These are phyloP conservation scores for Phasia obesa DNA, from an alignment of 2,888 invertebrate genomes.

Conservation along the genomic window DNA sequence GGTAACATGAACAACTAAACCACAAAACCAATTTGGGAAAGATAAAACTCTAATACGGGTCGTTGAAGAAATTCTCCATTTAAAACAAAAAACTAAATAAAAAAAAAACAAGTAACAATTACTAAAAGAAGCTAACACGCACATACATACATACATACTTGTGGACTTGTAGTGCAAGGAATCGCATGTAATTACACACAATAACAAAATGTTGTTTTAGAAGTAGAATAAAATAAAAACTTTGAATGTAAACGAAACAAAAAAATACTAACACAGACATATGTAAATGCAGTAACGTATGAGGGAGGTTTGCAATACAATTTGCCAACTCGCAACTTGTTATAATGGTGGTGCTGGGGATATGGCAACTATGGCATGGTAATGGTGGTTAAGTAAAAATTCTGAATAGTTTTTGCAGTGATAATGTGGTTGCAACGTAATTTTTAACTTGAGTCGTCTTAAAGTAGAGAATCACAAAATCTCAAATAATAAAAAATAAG, in stretches of 20 bases:
- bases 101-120: constrained; percentile 28
- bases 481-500: too few relatives aligned
- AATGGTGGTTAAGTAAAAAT: constrained; percentile 40
- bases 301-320: constrained; percentile 47
- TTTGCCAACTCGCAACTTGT: constrained; percentile 29
- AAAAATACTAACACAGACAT: background rate
- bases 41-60: constrained; percentile 72
- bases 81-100: background rate
- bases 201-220: constrained; percentile 13
- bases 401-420: constrained; percentile 31
- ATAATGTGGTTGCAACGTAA: constrained; percentile 67
- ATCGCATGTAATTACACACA: constrained; percentile 37
- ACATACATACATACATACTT: constrained; percentile 8
- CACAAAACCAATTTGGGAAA: constrained; percentile 65
- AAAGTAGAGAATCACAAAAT: constrained; percentile 72
- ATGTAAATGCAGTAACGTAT: background rate
- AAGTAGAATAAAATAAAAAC: constrained; percentile 57
- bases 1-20: constrained; percentile 34
- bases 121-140: constrained; percentile 50
- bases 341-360: constrained; percentile 1
- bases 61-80: constrained; percentile 26
- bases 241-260: constrained; percentile 28
- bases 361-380: background rate
- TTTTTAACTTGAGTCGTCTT: constrained; percentile 71
- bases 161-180: constrained; percentile 24